phyloP scores from a whole-genome alignment of 2,797 vertebrate species.

The Mus caroli region DNA sequence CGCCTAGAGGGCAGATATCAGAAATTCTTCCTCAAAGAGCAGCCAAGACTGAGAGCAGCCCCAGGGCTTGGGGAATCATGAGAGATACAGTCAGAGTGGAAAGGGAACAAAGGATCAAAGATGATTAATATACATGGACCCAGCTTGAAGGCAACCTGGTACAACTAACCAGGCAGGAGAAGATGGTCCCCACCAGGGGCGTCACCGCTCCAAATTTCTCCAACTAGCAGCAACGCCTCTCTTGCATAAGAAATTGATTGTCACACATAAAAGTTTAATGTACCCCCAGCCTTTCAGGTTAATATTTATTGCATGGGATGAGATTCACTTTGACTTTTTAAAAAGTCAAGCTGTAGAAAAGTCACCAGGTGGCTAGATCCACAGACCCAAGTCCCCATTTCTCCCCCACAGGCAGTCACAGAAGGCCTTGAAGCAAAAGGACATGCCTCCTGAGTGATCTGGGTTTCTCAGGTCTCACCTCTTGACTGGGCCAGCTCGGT shows the following conservation, averaged over 20 bases:
- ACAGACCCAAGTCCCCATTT: background rate
- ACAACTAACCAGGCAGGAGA: background rate
- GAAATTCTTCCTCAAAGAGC: constrained; percentile 41
- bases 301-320: constrained; percentile 78
- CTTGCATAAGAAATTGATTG: constrained; percentile 62
- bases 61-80: background rate
- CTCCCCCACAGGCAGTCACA: background rate
- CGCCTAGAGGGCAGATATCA: background rate
- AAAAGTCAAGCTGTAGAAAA: constrained; percentile 61
- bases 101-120: background rate
- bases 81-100: background rate
- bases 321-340: constrained; percentile 79
- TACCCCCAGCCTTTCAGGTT: constrained; percentile 73
- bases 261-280: constrained; percentile 77
- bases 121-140: background rate
- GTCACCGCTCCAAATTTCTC: constrained; percentile 3
- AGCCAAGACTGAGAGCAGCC: background rate
- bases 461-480: background rate
- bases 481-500: background rate
- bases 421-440: background rate
- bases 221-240: background rate
- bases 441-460: accelerated
- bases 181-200: background rate
- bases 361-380: background rate
- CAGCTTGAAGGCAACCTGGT: background rate